A percentile compares a stretch with the other conserved stretches of the same genome.
phyloP scores from a whole-genome alignment of 2,888 invertebrate species.

The Perithous albicinctus region DNA sequence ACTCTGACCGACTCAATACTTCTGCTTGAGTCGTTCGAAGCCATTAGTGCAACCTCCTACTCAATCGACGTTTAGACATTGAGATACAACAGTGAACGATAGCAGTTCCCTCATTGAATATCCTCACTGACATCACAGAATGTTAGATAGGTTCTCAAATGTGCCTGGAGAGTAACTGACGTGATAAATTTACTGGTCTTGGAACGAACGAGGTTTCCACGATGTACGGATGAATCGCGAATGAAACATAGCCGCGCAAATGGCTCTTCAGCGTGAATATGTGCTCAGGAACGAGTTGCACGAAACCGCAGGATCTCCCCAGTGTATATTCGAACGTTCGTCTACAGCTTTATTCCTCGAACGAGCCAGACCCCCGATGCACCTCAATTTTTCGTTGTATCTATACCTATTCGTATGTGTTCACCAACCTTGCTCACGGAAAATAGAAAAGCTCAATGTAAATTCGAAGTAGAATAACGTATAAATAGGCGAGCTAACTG shows the following conservation, averaged over 20 bases:
- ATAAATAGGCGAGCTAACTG: background rate
- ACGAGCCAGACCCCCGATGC: background rate
- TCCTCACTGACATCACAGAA: background rate
- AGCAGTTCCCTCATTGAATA: background rate
- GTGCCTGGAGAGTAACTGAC: constrained; percentile 5
- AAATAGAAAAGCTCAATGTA: background rate
- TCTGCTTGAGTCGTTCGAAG: constrained; percentile 18
- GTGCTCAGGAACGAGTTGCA: background rate
- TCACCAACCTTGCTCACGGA: background rate
- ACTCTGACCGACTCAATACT: constrained; percentile 2
- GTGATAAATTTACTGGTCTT: constrained; percentile 30
- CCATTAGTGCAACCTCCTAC: background rate
- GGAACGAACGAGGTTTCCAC: background rate
- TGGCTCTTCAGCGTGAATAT: background rate
- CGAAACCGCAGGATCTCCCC: constrained; percentile 3
- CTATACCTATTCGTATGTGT: background rate
- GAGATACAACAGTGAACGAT: background rate
- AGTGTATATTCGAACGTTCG: background rate
- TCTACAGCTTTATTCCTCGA: background rate
- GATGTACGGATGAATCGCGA: background rate
- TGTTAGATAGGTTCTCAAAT: constrained; percentile 16
- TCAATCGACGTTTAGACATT: constrained; percentile 4
- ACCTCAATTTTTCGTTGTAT: constrained; percentile 14
- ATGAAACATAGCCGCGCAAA: background rate
- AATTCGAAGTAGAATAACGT: background rate